Evolutionary conservation across 2,888 invertebrate species (phyloP), one percentile per base, ranked within the genome.

Genomic region (Caenorhabditis sinica): DNA sequence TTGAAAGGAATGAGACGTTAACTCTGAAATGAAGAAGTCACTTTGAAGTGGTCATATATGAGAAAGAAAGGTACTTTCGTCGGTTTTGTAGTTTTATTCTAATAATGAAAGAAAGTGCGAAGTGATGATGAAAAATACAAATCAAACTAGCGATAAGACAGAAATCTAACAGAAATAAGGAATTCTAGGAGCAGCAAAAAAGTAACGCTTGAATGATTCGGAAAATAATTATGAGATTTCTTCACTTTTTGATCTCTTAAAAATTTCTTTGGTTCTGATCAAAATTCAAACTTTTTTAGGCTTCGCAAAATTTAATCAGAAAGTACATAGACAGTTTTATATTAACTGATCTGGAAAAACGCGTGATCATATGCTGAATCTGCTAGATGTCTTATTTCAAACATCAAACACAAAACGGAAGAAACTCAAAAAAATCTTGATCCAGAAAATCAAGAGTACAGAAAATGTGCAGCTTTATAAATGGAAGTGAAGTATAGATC

Each of bases 91-190:
- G 53, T 17, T 3, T 25, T 40, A 40, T 45, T 45, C 45, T 28
- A 45, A 43, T 65, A 65, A 65, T 45, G 23, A 30, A 17, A 61
- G 23, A 45, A 65, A 49, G 40, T 65, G 25, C 45, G 45, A 65
- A 65, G 28, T 61, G n/a, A 40, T 33, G 36, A 61, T 61, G 23
- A 13, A 13, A 17, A 45, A 30, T 60, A n/a, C n/a, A 60, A 60
- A 45, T 40, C 28, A 25, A 49, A 30, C 45, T 45, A 65, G 45
- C 15, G 9, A 45, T 15, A 15, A 23, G 40, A 25, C 6, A 63
- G 25, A 15, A 25, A n/a, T 17, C 43, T 51, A 8, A 23, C 2
- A 20, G 23, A 6, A 20, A 13, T 51, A 6, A 28, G n/a, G 20
- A 53, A 20, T 28, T 56, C 53, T 13, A 49, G 43, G 45, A 45